phyloP scores from a whole-genome alignment of 2,797 vertebrate species.

The Synaphobranchus kaupii region DNA sequence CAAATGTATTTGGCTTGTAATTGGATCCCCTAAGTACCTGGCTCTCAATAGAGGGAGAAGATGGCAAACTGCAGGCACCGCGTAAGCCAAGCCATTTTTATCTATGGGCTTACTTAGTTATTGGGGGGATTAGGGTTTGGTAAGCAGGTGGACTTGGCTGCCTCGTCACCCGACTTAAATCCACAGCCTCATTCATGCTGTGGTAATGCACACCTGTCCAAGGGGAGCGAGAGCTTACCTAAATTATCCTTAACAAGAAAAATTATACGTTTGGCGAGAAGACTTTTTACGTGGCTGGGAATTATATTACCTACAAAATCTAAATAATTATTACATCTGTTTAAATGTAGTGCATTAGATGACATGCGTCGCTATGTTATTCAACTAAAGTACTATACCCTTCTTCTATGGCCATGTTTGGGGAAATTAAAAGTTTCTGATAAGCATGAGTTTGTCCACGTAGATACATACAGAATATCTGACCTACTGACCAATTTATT shows the following conservation, averaged over 20 bases:
- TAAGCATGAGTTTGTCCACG: background rate
- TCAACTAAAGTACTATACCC: background rate
- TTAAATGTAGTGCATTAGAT: background rate
- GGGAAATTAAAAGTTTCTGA: background rate
- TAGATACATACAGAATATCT: background rate
- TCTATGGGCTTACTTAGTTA: constrained; percentile 53
- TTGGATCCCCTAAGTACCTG: constrained; percentile 62
- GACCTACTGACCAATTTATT: constrained; percentile 26
- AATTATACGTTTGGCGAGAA: background rate
- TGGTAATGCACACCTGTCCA: constrained; percentile 10
- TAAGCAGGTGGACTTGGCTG: constrained; percentile 66
- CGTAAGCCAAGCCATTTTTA: constrained; percentile 39
- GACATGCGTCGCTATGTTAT: background rate
- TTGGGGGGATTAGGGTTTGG: constrained; percentile 59
- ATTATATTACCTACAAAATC: background rate
- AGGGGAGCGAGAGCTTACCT: background rate
- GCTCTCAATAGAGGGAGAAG: constrained; percentile 52
- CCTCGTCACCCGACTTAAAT: constrained; percentile 53
- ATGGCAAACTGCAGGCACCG: constrained; percentile 53
- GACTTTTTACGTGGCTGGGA: background rate
- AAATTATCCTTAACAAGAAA: background rate
- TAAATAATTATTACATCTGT: background rate
- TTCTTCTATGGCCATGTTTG: background rate
- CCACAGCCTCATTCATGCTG: constrained; percentile 16
- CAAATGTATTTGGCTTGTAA: constrained; percentile 66